Evolutionary conservation across 2,113 vertebrate species (phyloP).

Genomic region (Apodemus sylvaticus): DNA sequence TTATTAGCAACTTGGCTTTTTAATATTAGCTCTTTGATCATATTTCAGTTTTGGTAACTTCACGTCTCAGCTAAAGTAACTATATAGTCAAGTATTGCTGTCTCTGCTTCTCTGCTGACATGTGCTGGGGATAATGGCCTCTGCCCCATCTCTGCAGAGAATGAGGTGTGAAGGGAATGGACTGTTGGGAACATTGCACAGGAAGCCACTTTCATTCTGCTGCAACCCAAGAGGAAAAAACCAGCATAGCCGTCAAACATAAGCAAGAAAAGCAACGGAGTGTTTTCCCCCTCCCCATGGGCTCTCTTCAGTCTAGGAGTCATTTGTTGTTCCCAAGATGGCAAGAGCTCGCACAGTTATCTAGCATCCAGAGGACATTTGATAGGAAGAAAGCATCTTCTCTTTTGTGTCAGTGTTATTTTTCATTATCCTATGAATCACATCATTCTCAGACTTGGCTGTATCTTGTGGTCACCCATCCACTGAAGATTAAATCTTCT

Average conservation of each 20-base stretch:
- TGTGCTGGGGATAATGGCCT: not conserved
- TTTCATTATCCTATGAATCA: not conserved
- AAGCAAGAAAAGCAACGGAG: slow-evolving; percentile 50
- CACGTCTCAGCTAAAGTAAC: not conserved
- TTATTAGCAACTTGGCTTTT: not conserved
- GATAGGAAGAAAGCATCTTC: not conserved
- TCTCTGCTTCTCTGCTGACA: not conserved
- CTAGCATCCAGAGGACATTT: not conserved
- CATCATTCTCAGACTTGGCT: not conserved
- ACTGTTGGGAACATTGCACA: not conserved
- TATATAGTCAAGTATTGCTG: not conserved
- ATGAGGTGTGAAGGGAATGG: not conserved
- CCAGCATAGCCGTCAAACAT: slow-evolving; percentile 33
- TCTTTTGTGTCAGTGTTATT: not conserved
- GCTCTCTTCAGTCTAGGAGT: not conserved
- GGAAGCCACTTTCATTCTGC: slow-evolving; percentile 51
- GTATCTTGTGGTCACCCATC: not conserved
- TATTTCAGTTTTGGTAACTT: not conserved
- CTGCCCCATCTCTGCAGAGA: not conserved
- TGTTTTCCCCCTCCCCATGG: not conserved
- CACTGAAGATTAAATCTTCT: not conserved
- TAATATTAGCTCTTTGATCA: not conserved
- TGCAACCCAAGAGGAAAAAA: slow-evolving; percentile 51
- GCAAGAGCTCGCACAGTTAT: not conserved
- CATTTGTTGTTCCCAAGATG: not conserved